phyloP scores from a whole-genome alignment of 2,888 invertebrate genomes.

The Clistopyga incitator region DNA sequence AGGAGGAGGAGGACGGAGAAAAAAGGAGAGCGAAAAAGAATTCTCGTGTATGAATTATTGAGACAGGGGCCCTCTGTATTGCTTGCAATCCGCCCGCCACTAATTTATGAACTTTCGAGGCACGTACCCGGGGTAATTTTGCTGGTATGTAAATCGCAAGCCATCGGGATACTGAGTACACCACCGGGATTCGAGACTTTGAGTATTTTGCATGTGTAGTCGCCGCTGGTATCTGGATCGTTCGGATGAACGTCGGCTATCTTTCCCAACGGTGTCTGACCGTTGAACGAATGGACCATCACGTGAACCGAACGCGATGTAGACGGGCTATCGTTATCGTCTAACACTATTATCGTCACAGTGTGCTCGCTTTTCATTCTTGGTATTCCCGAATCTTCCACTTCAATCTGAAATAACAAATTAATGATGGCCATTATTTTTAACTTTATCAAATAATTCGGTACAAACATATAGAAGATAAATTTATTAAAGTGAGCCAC shows the following conservation, averaged over 20 bases:
- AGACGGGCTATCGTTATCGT: slow-evolving; percentile 97
- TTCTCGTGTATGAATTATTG: slow-evolving; percentile 77
- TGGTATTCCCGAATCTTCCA: slow-evolving; percentile 95
- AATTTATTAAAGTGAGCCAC: too few relatives aligned
- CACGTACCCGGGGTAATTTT: slow-evolving; percentile 87
- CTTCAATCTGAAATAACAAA: slow-evolving; percentile 87
- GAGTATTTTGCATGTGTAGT: slow-evolving; percentile 94
- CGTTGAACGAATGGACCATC: slow-evolving; percentile 91
- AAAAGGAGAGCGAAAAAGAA: slow-evolving; percentile 18
- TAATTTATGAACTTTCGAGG: slow-evolving; percentile 73
- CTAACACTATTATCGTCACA: slow-evolving; percentile 91
- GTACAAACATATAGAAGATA: too few relatives aligned
- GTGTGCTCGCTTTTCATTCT: slow-evolving; percentile 93
- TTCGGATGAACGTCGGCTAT: slow-evolving; percentile 97
- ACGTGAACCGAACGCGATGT: slow-evolving; percentile 93
- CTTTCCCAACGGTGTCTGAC: slow-evolving; percentile 91
- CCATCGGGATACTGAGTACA: slow-evolving; percentile 90
- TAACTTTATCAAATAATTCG: too few relatives aligned
- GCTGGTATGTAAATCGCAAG: slow-evolving; percentile 92
- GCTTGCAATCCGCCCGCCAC: slow-evolving; percentile 59
- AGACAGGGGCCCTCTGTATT: slow-evolving; percentile 62
- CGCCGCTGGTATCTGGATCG: slow-evolving; percentile 95
- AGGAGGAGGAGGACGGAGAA: slow-evolving; percentile 18
- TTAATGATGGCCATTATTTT: too few relatives aligned
- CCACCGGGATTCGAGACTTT: slow-evolving; percentile 87